phyloP scores from a whole-genome alignment of 2,888 invertebrate genomes.

The Eustalomyia histrio region DNA sequence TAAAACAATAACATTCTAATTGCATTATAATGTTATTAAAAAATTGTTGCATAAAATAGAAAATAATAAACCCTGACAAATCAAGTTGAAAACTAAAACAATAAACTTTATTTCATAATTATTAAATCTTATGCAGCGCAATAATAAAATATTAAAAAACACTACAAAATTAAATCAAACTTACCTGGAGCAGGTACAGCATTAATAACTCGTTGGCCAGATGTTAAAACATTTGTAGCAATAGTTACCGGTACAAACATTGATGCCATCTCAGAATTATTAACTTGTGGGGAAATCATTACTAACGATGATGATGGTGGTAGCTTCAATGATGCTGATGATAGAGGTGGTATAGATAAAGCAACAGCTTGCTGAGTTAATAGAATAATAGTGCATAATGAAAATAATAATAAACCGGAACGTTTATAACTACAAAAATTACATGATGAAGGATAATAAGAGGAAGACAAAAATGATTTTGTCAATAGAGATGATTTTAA shows the following conservation, averaged over 20 bases:
- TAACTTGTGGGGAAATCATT: conserved; percentile 33
- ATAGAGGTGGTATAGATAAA: background rate
- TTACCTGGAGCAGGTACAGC: conserved; percentile 55
- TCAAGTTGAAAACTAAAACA: conserved; percentile 1
- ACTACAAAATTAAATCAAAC: conserved; percentile 36
- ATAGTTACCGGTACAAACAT: background rate
- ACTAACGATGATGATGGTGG: conserved; percentile 24
- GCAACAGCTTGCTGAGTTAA: conserved; percentile 51
- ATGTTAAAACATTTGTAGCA: conserved; percentile 27
- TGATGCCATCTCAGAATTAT: background rate
- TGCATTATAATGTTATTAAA: conserved; percentile 28
- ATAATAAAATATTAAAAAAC: conserved; percentile 6
- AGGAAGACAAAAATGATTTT: background rate
- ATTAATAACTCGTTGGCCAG: conserved; percentile 55
- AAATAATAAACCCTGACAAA: background rate
- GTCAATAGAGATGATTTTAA: background rate
- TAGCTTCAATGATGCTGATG: background rate
- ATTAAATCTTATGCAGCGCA: background rate
- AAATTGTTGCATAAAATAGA: conserved; percentile 16
- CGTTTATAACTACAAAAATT: background rate
- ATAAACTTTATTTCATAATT: conserved; percentile 35
- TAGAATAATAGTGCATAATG: conserved; percentile 44
- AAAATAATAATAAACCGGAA: conserved; percentile 33
- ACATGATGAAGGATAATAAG: background rate
- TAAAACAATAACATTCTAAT: conserved; percentile 34